A percentile compares a stretch with the other conserved stretches of the same genome.
Conservation (phyloP, 2,888 invertebrate genomes). For the Boloria euphrosyne region DNA sequence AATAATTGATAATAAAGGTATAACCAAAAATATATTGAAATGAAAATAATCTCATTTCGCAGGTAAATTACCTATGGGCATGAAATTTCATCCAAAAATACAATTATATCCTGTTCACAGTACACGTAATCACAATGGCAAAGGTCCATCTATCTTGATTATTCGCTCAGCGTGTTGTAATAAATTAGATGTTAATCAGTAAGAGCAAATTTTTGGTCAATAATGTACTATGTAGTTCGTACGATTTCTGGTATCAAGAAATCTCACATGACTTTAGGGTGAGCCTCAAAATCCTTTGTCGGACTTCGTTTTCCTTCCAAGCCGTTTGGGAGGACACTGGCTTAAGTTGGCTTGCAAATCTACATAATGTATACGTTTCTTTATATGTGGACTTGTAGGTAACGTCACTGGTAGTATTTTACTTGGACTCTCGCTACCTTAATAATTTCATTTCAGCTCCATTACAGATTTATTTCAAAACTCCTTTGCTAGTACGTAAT, state of each 20-base stretch:
- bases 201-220: conserved; percentile 45
- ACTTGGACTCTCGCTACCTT: not conserved
- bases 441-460: too few relatives aligned
- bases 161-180: conserved; percentile 54
- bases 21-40: not conserved
- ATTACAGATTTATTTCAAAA: too few relatives aligned
- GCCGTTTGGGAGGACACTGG: conserved; percentile 29
- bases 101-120: conserved; percentile 36
- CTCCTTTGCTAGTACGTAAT: too few relatives aligned
- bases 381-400: not conserved
- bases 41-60: not conserved
- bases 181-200: conserved; percentile 59
- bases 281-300: conserved; percentile 45
- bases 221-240: conserved; percentile 41
- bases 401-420: not conserved
- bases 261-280: conserved; percentile 43
- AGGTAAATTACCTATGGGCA: conserved; percentile 17
- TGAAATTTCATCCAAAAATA: conserved; percentile 44
- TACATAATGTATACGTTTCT: conserved; percentile 25
- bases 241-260: conserved; percentile 44
- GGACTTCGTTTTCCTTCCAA: conserved; percentile 41
- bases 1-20: not conserved
- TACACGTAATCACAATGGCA: conserved; percentile 43
- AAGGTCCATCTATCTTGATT: conserved; percentile 59
- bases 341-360: conserved; percentile 30